Percentiles rank a stretch among this genome's conserved stretches.
These are phyloP conservation scores for Apotomis capreana DNA, from an alignment of 2,888 invertebrate species.

Conservation along the genomic window DNA sequence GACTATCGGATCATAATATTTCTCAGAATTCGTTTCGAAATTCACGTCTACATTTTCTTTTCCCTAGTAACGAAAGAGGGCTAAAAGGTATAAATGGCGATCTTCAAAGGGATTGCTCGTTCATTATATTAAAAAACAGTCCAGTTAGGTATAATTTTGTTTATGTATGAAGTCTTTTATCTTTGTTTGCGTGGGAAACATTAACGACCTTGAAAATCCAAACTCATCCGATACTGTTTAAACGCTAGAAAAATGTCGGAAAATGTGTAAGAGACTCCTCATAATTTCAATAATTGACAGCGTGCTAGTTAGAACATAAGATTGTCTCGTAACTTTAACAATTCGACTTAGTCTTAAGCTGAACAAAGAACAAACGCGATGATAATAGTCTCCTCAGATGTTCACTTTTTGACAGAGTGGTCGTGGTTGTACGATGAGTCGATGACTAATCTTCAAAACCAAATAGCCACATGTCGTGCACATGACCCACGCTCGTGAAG, in stretches of 20 bases:
- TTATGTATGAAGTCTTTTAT: conserved; percentile 10
- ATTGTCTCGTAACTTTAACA: too few relatives aligned
- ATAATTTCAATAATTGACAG: too few relatives aligned
- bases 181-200: conserved; percentile 10
- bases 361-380: too few relatives aligned
- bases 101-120: conserved; percentile 19
- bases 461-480: too few relatives aligned
- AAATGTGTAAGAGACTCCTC: too few relatives aligned
- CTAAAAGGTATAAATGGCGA: neutral
- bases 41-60: neutral
- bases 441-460: too few relatives aligned
- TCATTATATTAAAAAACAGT: conserved; percentile 19
- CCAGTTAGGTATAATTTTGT: conserved; percentile 8
- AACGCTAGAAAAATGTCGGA: neutral
- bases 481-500: too few relatives aligned
- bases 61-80: conserved; percentile 9
- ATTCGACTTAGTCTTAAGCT: too few relatives aligned
- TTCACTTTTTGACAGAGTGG: too few relatives aligned
- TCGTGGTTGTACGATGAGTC: too few relatives aligned
- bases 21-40: conserved; percentile 1
- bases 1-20: neutral
- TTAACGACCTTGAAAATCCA: conserved; percentile 7
- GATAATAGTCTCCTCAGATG: too few relatives aligned
- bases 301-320: too few relatives aligned
- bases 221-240: neutral